Evolutionary conservation across 2,888 invertebrate genomes (phyloP), one percentile per base, ranked within the genome.

Genomic region (Drosophila robusta): DNA sequence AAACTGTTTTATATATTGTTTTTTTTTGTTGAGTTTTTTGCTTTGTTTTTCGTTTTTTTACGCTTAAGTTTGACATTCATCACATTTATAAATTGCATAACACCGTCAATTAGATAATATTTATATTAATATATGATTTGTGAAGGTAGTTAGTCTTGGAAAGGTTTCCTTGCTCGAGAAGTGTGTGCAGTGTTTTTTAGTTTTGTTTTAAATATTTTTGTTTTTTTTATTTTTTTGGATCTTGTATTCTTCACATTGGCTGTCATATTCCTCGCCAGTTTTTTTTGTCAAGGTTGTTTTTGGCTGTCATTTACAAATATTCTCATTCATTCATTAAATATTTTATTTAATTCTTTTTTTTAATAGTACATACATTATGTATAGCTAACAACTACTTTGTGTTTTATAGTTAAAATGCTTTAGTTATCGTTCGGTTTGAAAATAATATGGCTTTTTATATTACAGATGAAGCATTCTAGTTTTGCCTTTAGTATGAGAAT

Each of bases 41-140:
- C 51, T 68, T 46, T 63, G 49, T 46, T 22, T 41, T 58, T 57
- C 52, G 50, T 57, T 74, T 70, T 57, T 52, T 66, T 88, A 84
- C 78, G 75, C 80, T 87, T 88, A 88, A 87, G 86, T 82, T 87
- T 84, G 88, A 86, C 89, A 86, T 86, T 88, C 89, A 88, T 88
- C 85, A 86, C 85, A 88, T 86, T 86, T 84, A 86, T 84, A 85
- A 85, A 87, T 85, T 84, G 85, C 80, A 83, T 88, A 83, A 83
- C 83, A 83, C 87, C 87, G 63, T 87, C 87, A 85, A 87, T 75
- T 85, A 82, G 80, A 85, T 87, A 87, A 80, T 87, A 70, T 77
- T 57, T 68, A 60, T 74, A 57, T 76, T 61, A 56, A 67, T 81
- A 66, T 71, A 74, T 87, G 81, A 84, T 87, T 85, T 79, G 87